A percentile compares a stretch with the other conserved stretches of the same genome.
Evolutionary conservation across 2,888 invertebrate genomes (phyloP).

Genomic region (Chymomyza procnemis): DNA sequence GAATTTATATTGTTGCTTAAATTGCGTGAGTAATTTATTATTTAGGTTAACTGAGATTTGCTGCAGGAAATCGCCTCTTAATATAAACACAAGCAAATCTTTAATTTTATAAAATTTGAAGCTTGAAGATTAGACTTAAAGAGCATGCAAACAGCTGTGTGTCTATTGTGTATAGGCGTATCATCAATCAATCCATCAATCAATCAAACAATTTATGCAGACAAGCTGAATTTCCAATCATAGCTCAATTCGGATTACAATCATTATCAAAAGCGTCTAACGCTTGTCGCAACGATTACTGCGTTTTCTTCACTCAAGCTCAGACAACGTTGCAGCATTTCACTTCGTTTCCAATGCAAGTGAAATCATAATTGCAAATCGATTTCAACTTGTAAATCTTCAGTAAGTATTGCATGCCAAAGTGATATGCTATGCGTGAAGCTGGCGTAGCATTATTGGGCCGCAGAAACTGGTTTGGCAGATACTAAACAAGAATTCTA

Average conservation of each 20-base stretch:
- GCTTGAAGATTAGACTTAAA: neutral
- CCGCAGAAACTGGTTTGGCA: conserved; percentile 57
- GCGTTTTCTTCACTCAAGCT: conserved; percentile 6
- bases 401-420: neutral
- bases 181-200: conserved; percentile 58
- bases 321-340: neutral
- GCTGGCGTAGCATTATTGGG: conserved; percentile 49
- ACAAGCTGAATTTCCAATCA: conserved; percentile 3
- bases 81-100: neutral
- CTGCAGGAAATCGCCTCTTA: conserved; percentile 34
- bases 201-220: too few relatives aligned
- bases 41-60: conserved; percentile 53
- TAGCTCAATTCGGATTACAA: conserved; percentile 11
- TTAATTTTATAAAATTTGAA: neutral
- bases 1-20: conserved; percentile 1
- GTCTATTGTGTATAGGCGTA: too few relatives aligned
- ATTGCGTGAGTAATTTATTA: conserved; percentile 46
- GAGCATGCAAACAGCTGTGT: neutral
- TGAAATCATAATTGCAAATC: conserved; percentile 73
- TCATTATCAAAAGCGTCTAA: conserved; percentile 30
- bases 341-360: conserved; percentile 50
- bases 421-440: neutral
- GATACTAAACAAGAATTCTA: neutral
- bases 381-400: conserved; percentile 43
- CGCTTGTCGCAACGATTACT: neutral